Percentiles rank a stretch among this genome's conserved stretches.
phyloP scores from a whole-genome alignment of 35 echinoderm and acorn worm species.

The Ptychodera flava region DNA sequence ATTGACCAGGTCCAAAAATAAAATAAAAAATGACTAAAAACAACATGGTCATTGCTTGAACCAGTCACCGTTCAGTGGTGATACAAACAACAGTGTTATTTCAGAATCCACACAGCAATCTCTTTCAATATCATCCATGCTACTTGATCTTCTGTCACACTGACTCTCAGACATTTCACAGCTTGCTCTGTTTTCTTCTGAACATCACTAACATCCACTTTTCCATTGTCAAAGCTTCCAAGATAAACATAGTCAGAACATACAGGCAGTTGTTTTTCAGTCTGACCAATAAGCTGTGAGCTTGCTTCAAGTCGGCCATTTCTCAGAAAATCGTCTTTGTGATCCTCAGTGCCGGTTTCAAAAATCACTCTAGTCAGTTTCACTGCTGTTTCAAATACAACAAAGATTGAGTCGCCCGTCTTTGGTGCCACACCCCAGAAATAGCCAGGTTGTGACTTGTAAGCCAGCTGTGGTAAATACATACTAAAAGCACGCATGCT shows the following conservation, averaged over 20 bases:
- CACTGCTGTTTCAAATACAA: constrained; percentile 61
- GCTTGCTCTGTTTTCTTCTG: constrained; percentile 10
- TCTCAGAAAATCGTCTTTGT: constrained; percentile 61
- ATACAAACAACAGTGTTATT: too few species aligned
- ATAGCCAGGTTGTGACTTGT: constrained; percentile 78
- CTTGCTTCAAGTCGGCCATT: constrained; percentile 52
- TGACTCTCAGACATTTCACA: constrained; percentile 54
- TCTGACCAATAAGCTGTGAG: constrained; percentile 6
- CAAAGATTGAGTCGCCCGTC: constrained; percentile 37
- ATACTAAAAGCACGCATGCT: constrained; percentile 84
- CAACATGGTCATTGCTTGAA: too few species aligned
- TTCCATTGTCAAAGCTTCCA: constrained; percentile 51
- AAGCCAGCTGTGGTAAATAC: constrained; percentile 74
- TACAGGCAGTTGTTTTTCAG: constrained; percentile 9
- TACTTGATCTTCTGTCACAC: constrained; percentile 45
- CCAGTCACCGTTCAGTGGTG: too few species aligned
- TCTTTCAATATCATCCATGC: constrained; percentile 73
- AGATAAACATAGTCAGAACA: constrained; percentile 59
- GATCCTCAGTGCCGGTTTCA: constrained; percentile 55
- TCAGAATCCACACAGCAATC: constrained; percentile 69
- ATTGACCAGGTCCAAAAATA: too few species aligned
- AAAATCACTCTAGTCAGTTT: constrained; percentile 47
- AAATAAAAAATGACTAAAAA: too few species aligned
- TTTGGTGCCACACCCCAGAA: constrained; percentile 82
- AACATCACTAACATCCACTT: constrained; percentile 49